Evolutionary conservation across 2,888 invertebrate genomes (phyloP).

Genomic region (Drosophila suboccidentalis): DNA sequence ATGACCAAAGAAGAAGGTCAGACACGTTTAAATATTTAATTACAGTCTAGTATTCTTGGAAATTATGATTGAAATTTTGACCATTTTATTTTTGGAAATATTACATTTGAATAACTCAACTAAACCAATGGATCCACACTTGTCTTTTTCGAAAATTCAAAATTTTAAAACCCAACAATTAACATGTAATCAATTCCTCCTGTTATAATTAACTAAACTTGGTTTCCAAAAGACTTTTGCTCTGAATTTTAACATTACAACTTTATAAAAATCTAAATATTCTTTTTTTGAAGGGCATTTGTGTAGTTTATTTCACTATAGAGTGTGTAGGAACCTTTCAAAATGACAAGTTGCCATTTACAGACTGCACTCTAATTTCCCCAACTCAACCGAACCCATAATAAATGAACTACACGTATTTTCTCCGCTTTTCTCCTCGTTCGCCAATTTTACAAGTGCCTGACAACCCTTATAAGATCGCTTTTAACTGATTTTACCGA

Average conservation of each 20-base stretch:
- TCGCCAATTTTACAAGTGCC: constrained; percentile 44
- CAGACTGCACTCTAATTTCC: constrained; percentile 10
- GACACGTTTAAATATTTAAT: not conserved
- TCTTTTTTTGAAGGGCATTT: not conserved
- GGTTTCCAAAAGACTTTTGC: too few relatives aligned
- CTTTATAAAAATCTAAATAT: too few relatives aligned
- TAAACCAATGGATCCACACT: too few relatives aligned
- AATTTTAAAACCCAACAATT: too few relatives aligned
- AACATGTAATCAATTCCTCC: too few relatives aligned
- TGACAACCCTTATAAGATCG: constrained; percentile 61
- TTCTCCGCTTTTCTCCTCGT: constrained; percentile 3
- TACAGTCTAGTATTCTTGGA: not conserved
- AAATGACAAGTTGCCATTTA: constrained; percentile 2
- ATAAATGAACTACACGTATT: constrained; percentile 31
- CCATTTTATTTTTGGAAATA: too few relatives aligned
- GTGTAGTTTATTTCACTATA: not conserved
- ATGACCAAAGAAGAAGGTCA: constrained; percentile 4
- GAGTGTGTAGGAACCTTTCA: not conserved
- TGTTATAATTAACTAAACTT: too few relatives aligned
- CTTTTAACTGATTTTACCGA: constrained; percentile 69
- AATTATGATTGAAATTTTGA: too few relatives aligned
- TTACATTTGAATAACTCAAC: too few relatives aligned
- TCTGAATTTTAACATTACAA: too few relatives aligned
- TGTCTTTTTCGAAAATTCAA: too few relatives aligned
- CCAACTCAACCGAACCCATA: not conserved